phyloP scores from a whole-genome alignment of 2,113 vertebrate species.

The Podiceps cristatus region DNA sequence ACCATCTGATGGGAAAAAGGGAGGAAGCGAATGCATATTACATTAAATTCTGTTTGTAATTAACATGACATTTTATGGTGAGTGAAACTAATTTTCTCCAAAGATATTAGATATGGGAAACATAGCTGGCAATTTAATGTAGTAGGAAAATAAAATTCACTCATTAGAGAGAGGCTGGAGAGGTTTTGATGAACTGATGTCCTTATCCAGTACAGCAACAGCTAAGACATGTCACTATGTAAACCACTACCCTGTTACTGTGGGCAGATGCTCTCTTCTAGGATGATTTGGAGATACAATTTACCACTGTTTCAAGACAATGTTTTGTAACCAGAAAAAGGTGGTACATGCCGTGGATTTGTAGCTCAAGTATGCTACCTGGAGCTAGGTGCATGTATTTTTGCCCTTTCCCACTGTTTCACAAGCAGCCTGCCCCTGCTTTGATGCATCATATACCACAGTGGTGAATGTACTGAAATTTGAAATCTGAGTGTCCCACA shows the following conservation, averaged over 20 bases:
- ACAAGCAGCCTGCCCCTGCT: neutral
- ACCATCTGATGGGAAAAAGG: neutral
- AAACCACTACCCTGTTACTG: neutral
- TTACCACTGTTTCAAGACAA: neutral
- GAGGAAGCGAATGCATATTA: neutral
- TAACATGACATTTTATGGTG: neutral
- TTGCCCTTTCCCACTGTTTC: neutral
- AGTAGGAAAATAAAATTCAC: neutral
- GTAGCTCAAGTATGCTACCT: neutral
- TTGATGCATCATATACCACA: fast-evolving
- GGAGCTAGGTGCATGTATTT: neutral
- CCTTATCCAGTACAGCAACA: neutral
- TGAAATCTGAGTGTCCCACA: neutral
- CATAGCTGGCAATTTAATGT: neutral
- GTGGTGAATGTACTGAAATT: neutral
- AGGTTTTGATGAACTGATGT: neutral
- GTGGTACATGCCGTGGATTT: neutral
- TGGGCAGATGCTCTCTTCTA: neutral
- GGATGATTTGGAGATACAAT: neutral
- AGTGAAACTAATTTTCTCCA: constrained; percentile 11
- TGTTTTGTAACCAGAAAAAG: neutral
- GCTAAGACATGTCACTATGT: neutral
- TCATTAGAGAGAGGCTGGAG: neutral
- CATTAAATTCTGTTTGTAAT: neutral
- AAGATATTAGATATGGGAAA: neutral